These are phyloP conservation scores for Drosophila infuscata DNA, from an alignment of 2,888 invertebrate species.

Conservation along the genomic window DNA sequence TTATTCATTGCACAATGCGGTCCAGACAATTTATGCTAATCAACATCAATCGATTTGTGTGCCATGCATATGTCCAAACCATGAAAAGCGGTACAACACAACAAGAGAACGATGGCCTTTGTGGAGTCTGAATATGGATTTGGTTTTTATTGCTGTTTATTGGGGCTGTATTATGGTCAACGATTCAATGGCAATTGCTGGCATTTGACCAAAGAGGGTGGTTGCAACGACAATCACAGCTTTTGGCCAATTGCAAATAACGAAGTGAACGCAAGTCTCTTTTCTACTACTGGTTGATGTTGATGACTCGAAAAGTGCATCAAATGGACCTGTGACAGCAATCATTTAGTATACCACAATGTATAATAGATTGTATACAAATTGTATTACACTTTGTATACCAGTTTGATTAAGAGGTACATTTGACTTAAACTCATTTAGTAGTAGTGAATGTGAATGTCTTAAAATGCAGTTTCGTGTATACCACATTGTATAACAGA, in stretches of 20 bases:
- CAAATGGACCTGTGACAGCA: constrained; percentile 44
- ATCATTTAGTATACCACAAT: constrained; percentile 39
- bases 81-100: constrained; percentile 41
- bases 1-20: constrained; percentile 81
- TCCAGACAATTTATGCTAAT: constrained; percentile 84
- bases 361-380: neutral
- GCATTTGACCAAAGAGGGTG: constrained; percentile 30
- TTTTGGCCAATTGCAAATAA: constrained; percentile 67
- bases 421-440: constrained; percentile 2
- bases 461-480: neutral
- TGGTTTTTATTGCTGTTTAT: constrained; percentile 62
- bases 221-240: constrained; percentile 64
- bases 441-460: neutral
- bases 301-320: neutral
- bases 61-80: constrained; percentile 61
- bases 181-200: constrained; percentile 36
- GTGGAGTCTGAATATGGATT: constrained; percentile 6
- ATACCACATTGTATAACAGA: neutral
- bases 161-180: constrained; percentile 60
- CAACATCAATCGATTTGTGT: constrained; percentile 82
- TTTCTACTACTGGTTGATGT: constrained; percentile 6
- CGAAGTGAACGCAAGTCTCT: constrained; percentile 22
- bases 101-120: neutral
- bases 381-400: neutral
- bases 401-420: neutral